phyloP scores from a whole-genome alignment of 2,888 invertebrate genomes.

The Cataglyphis livida region DNA sequence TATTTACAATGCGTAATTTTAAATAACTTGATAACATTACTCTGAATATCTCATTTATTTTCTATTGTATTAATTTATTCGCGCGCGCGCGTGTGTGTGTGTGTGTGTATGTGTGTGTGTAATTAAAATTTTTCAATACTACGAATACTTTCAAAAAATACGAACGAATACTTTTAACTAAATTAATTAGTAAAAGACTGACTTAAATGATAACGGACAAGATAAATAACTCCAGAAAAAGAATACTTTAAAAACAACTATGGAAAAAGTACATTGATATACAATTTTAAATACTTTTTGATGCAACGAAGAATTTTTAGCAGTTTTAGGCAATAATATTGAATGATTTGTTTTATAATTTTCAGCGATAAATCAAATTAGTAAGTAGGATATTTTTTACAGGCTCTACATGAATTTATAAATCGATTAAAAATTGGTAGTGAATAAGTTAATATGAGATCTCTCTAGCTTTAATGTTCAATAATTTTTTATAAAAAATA shows the following conservation, averaged over 20 bases:
- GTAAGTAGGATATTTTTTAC: background rate
- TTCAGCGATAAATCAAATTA: background rate
- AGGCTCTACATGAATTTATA: background rate
- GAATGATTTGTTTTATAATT: background rate
- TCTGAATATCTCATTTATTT: background rate
- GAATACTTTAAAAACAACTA: background rate
- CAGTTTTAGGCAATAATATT: background rate
- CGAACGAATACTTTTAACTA: background rate
- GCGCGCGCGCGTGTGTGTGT: background rate
- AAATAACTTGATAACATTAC: background rate
- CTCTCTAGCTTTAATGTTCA: slow-evolving; percentile 46
- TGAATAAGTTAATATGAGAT: slow-evolving; percentile 67
- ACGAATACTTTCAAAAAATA: background rate
- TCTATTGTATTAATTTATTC: background rate
- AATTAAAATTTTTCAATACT: background rate
- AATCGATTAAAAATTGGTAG: slow-evolving; percentile 53
- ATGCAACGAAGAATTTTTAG: slow-evolving; percentile 9
- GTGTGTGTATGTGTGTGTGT: background rate
- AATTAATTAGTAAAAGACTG: background rate
- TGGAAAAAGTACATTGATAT: background rate
- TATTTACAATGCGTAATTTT: background rate
- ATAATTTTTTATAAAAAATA: slow-evolving; percentile 44
- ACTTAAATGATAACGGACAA: background rate
- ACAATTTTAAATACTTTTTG: slow-evolving; percentile 17
- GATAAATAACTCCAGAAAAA: background rate